Evolutionary conservation across 2,113 vertebrate species (phyloP), one percentile per base, ranked within the genome.

Genomic region (Sylvilagus bachmani): DNA sequence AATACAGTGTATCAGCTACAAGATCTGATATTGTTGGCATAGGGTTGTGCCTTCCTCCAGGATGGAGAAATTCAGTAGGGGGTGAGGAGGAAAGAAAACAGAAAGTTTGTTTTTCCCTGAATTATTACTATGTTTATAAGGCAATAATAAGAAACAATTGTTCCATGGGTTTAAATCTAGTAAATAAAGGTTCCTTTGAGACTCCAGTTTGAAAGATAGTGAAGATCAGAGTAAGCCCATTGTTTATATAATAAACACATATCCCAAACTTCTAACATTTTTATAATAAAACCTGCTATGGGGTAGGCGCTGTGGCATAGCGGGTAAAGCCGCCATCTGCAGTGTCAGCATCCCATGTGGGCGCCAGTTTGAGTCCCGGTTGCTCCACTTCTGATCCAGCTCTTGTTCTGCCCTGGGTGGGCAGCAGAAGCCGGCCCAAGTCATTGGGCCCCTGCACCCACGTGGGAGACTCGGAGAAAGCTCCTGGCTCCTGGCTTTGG

Each of bases 141-240:
- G 93, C 74, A 94, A 92, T 97, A n/a, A 10, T 83, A 79, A 36
- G 67, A 94, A 96, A 97, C 90, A 90, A 96, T 61, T 92, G 88
- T 93, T 95, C 79, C 49, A 44, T 24, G 71, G 88, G 88, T 97
- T 96, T 97, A 97, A 95, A 96, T 95, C 90, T 92, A 89, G 74
- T 91, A 93, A 95, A 97, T 89, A 96, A 96, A 96, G 96, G 61
- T 92, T 90, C 88, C 93, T 92, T 78, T 86, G 92, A 97, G 88
- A 95, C 74, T 93, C 78, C 3, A 53, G 82, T 86, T 95, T 97
- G 90, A 97, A 96, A 95, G 96, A 97, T 95, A 90, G 70, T 94
- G 82, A 93, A 96, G 92, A 96, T 92, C 95, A 92, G 75, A 96
- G 92, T 77, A 93, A 95, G 82, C 93, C 77, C 38, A 83, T 81